phyloP scores from a whole-genome alignment of 1,140 invertebrate species.

The Tyrophagus putrescentiae region DNA sequence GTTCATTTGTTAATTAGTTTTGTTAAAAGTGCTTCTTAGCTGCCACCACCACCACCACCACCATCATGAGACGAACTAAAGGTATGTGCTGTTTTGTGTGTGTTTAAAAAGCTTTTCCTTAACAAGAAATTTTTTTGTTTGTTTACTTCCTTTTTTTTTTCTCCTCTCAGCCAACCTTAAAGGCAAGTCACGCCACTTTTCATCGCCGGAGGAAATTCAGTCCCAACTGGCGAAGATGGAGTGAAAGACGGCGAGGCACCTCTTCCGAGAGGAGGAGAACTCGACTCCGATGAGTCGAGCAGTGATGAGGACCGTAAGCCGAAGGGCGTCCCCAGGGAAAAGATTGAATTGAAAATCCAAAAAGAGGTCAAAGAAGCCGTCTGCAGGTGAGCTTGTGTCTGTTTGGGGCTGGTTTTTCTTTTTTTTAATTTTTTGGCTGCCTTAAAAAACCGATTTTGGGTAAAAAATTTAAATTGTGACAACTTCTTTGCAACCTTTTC shows the following conservation, averaged over 20 bases:
- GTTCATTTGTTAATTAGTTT: no score
- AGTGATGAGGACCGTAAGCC: conserved; percentile 37
- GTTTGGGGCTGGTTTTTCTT: conserved; percentile 47
- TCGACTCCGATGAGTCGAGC: conserved; percentile 20
- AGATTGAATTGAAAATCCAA: conserved; percentile 92
- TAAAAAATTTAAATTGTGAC: no score
- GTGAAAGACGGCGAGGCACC: conserved; percentile 51
- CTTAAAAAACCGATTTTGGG: no score
- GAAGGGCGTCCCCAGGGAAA: conserved; percentile 60
- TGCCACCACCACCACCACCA: no score
- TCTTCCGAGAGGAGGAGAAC: conserved; percentile 29
- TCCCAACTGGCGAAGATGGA: conserved; percentile 52
- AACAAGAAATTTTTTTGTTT: neutral
- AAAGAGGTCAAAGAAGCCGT: conserved; percentile 66
- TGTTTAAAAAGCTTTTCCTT: no score
- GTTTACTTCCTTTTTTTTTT: neutral
- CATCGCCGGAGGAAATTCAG: conserved; percentile 78
- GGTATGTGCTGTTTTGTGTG: neutral
- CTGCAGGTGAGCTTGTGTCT: no score
- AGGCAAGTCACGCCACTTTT: conserved; percentile 76
- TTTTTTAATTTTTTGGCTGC: no score
- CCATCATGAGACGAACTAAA: neutral
- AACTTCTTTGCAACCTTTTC: no score
- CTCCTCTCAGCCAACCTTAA: conserved; percentile 45
- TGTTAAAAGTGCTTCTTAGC: no score